These are phyloP conservation scores for Tragelaphus strepsiceros DNA, from an alignment of 2,113 vertebrate genomes.

Conservation along the genomic window DNA sequence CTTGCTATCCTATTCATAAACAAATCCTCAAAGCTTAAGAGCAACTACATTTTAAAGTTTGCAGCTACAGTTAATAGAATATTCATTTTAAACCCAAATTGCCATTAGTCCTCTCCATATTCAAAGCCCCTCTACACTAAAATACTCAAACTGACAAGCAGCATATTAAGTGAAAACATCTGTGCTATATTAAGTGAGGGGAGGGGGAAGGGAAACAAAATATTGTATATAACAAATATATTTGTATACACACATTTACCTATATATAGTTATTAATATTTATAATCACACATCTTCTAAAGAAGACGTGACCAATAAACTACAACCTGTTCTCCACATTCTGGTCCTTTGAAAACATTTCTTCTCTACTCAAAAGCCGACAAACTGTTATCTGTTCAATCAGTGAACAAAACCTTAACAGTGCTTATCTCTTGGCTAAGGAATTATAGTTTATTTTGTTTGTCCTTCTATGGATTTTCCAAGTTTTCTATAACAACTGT, in stretches of 20 bases:
- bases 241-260: not conserved
- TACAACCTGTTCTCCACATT: not conserved
- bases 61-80: slow-evolving; percentile 2
- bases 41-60: slow-evolving; percentile 20
- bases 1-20: slow-evolving; percentile 43
- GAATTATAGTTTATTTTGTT: not conserved
- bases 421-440: not conserved
- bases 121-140: not conserved
- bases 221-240: not conserved
- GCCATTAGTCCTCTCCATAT: not conserved
- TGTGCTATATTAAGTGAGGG: not conserved
- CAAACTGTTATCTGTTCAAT: not conserved
- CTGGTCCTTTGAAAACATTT: not conserved
- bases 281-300: not conserved
- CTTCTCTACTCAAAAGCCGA: not conserved
- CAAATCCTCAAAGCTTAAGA: not conserved
- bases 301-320: not conserved
- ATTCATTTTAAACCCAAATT: slow-evolving; percentile 37
- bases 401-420: not conserved
- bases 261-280: not conserved
- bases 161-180: not conserved
- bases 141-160: not conserved
- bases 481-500: not conserved
- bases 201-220: not conserved
- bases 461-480: not conserved